Evolutionary conservation across 2,888 invertebrate genomes (phyloP), one percentile per base, ranked within the genome.

Genomic region (Plutella xylostella): DNA sequence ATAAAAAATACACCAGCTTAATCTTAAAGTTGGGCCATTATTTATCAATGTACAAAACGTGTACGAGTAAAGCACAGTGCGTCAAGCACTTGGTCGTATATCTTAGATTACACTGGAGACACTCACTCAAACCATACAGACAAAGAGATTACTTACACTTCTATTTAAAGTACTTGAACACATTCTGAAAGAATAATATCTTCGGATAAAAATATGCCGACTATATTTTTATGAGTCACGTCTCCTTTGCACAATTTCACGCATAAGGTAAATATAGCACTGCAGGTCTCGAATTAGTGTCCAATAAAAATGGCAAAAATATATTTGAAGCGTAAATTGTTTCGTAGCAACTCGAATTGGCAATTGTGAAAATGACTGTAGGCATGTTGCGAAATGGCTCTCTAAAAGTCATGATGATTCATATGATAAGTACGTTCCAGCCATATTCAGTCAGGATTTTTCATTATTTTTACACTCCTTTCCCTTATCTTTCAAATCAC

Each of bases 101-200:
- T 64, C 63, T 61, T 60, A 60, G 63, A 58, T 57, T 58, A 63
- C 57, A 57, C 43, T n/a, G 53, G 50, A 41, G 58, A 60, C 63
- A 63, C 57, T 61, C 58, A 62, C 60, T 63, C 60, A 58, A 60
- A 57, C 41, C 39, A 50, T 50, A 55, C 57, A 60, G 55, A 55
- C 55, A 55, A 55, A 50, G 48, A 47, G 57, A 55, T 53, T 54
- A 47, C 17, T 45, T 45, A 49, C 45, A 43, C 39, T 48, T 48
- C 41, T 46, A 44, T 47, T 42, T 41, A 44, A 44, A 31, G 14
- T 12, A 38, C 38, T 12, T 31, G 20, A 42, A 17, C 22, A 39
- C n/a, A n/a, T n/a, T n/a, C n/a, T n/a, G n/a, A n/a, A 38, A 39
- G 6, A 39, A 38, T 20, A 21, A 45, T 38, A 43, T 37, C 28